These are phyloP conservation scores for Leptodactylus fuscus DNA, from an alignment of 2,113 vertebrate genomes.

Conservation along the genomic window DNA sequence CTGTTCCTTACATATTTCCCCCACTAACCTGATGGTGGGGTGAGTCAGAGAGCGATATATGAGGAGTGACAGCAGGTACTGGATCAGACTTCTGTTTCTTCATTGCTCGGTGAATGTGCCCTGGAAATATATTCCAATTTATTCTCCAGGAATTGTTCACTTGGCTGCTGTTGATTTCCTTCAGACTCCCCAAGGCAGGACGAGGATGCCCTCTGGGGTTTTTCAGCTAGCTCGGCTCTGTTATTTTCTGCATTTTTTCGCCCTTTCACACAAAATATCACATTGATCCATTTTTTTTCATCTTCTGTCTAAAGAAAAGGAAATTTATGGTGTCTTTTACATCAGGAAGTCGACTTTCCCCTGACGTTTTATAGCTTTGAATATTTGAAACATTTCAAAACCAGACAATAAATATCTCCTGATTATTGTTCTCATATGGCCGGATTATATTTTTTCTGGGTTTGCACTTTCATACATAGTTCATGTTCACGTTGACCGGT, in stretches of 20 bases:
- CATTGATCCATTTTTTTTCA: slow-evolving; percentile 65
- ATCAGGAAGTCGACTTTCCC: slow-evolving; percentile 80
- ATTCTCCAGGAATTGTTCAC: slow-evolving; percentile 61
- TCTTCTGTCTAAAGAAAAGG: slow-evolving; percentile 66
- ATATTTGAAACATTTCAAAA: slow-evolving; percentile 81
- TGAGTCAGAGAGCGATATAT: no score
- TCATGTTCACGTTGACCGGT: slow-evolving; percentile 13
- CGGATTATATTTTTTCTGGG: slow-evolving; percentile 32
- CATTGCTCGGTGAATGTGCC: slow-evolving; percentile 59
- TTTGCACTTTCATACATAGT: slow-evolving; percentile 12
- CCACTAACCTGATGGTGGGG: no score
- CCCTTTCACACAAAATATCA: slow-evolving; percentile 67
- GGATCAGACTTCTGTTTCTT: slow-evolving; percentile 12
- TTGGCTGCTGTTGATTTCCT: slow-evolving; percentile 65
- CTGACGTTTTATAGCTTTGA: slow-evolving; percentile 79
- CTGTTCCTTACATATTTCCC: no score
- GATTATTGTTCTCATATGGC: slow-evolving; percentile 84
- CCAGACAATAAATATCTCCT: slow-evolving; percentile 82
- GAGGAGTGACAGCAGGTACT: slow-evolving; percentile 48
- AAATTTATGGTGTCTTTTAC: slow-evolving; percentile 78
- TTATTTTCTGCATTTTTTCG: slow-evolving; percentile 50
- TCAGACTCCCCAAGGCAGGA: slow-evolving; percentile 66
- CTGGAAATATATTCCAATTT: slow-evolving; percentile 66
- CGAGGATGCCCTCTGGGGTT: slow-evolving; percentile 72
- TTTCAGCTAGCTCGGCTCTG: slow-evolving; percentile 64